Evolutionary conservation across 2,797 vertebrate species (phyloP).

Genomic region (Pelochelys cantorii): DNA sequence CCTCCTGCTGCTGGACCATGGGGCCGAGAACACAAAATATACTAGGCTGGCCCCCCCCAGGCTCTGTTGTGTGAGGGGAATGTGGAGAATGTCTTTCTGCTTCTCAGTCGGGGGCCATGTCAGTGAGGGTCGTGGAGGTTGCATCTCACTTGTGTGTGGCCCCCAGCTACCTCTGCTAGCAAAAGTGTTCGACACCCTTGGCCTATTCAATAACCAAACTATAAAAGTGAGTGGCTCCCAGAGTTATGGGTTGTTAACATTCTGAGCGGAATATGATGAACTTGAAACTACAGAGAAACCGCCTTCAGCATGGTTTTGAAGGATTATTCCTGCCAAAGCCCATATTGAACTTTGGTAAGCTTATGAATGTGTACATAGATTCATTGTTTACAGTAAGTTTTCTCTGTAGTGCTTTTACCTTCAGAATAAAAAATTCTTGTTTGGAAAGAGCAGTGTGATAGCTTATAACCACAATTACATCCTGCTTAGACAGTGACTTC

Average conservation of each 20-base stretch:
- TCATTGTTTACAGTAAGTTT: not conserved
- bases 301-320: not conserved
- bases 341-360: not conserved
- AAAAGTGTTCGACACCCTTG: no score
- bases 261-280: not conserved
- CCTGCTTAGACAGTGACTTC: not conserved
- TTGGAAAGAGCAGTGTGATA: not conserved
- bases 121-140: no score
- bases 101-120: no score
- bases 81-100: no score
- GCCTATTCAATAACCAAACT: not conserved
- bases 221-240: not conserved
- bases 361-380: not conserved
- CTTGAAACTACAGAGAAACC: not conserved
- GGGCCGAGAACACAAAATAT: no score
- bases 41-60: no score
- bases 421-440: not conserved
- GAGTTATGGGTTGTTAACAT: not conserved
- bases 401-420: not conserved
- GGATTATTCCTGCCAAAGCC: not conserved
- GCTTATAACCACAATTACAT: not conserved
- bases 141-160: no score
- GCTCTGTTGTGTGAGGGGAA: no score
- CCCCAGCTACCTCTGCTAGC: no score
- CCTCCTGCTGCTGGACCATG: no score